Base-by-base conservation (phyloP, 1,140 invertebrate species). In the Chrysomallon squamiferum region DNA sequence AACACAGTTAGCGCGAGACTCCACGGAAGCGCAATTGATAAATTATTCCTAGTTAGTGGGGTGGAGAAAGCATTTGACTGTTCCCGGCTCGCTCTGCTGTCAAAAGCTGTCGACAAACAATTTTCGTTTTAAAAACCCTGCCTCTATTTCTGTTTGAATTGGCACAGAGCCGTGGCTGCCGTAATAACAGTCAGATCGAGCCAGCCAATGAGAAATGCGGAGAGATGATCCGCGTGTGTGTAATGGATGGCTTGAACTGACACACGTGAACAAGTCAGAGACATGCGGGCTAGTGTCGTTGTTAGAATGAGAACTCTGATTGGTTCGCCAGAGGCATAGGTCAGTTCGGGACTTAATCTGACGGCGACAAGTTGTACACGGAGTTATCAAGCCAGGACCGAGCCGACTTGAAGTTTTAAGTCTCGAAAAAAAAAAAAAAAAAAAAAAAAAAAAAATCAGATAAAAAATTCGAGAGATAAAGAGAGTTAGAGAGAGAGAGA, bases 31-130 rank as follows among this genome's bases (percentile, higher is more conserved):
- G 35, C 15, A 38, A 38, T 38, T 38, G 35, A 38, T 38, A 38
- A 38, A 54, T 54, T 27, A 30, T 54, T 25, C 29, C n/a, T 54
- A 54, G 50, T 22, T 54, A 54, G 22, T 30, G n/a, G 50, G 50
- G 50, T 54, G 50, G 50, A 30, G 50, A 54, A 54, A 54, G n/a
- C 50, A 18, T 27, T 54, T 54, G 50, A 54, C 50, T 25, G 29
- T 27, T 54, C 29, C 25, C 50, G 29, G 25, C 15, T 18, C 50
- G 29, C n/a, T 15, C 29, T 15, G 15, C 50, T 20, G 22, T 15
- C 35, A 38, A 38, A 54, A 27, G 22, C 50, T 54, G 22, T 30
- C 22, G 22, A 54, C 50, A 54, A 25, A 54, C 50, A 25, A 22
- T 27, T 22, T 20, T 18, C n/a, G 25, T 22, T 20, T n/a, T 30